Conservation (phyloP, 2,888 invertebrate species). For the Ectemnius continuus region DNA sequence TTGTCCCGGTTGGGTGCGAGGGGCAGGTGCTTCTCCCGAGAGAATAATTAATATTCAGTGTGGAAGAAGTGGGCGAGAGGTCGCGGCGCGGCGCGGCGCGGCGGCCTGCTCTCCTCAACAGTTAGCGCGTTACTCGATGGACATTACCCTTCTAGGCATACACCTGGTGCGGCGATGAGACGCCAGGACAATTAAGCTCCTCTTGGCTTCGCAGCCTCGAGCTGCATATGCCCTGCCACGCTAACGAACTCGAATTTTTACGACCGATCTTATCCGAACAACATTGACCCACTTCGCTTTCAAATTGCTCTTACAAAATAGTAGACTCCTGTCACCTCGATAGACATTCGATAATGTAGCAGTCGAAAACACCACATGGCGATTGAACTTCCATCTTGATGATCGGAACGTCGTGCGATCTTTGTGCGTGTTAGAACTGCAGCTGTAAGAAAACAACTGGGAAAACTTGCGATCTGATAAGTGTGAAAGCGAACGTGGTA, state of each 20-base stretch:
- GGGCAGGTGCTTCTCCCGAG: conserved; percentile 66
- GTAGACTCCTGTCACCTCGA: no score
- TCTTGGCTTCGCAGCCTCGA: conserved; percentile 21
- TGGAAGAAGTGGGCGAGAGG: conserved; percentile 58
- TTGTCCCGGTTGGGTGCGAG: conserved; percentile 48
- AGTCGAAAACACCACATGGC: no score
- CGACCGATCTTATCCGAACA: conserved; percentile 29
- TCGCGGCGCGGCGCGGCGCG: conserved; percentile 33
- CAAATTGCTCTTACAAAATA: no score
- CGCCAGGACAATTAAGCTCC: conserved; percentile 47
- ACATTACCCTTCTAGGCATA: conserved; percentile 48
- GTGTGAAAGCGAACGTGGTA: conserved; percentile 25
- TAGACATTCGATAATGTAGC: no score
- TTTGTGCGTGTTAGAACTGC: conserved; percentile 50
- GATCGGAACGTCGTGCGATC: conserved; percentile 45
- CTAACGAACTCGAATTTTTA: conserved; percentile 12
- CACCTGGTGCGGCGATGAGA: conserved; percentile 53
- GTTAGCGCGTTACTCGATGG: conserved; percentile 66
- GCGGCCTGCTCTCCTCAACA: conserved; percentile 58
- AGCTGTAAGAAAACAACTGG: conserved; percentile 57
- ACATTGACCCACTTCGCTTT: not conserved
- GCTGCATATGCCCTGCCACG: no score
- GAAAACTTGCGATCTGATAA: conserved; percentile 63
- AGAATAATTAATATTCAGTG: conserved; percentile 73
- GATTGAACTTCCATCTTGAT: conserved; percentile 27